These are phyloP conservation scores for Magallana gigas DNA, from an alignment of 1,140 invertebrate species.

Conservation along the genomic window DNA sequence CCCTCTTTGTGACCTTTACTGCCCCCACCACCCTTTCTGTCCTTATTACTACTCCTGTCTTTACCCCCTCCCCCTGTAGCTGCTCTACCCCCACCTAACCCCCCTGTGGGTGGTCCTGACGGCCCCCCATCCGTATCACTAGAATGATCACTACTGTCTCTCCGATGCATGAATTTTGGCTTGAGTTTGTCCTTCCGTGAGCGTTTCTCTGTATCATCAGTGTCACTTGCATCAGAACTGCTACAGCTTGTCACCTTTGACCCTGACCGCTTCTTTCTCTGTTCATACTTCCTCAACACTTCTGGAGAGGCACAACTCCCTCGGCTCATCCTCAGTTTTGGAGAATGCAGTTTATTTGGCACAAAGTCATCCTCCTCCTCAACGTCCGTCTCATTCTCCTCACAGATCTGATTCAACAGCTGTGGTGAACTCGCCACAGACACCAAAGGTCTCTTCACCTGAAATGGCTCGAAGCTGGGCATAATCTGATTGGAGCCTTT, in stretches of 20 bases:
- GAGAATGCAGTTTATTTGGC: slow-evolving; percentile 67
- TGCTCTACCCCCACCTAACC: slow-evolving; percentile 60
- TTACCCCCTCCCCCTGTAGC: slow-evolving; percentile 60
- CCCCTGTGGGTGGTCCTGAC: slow-evolving; percentile 58
- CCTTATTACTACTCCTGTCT: slow-evolving; percentile 51
- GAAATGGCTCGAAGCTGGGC: slow-evolving; percentile 39
- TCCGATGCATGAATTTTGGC: slow-evolving; percentile 76
- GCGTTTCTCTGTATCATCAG: slow-evolving; percentile 91
- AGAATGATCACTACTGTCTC: slow-evolving; percentile 78
- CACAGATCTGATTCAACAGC: slow-evolving; percentile 86
- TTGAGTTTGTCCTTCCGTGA: slow-evolving; percentile 88
- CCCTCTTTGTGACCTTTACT: slow-evolving; percentile 55
- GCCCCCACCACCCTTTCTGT: slow-evolving; percentile 63
- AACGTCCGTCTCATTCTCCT: slow-evolving; percentile 82
- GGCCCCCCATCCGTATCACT: slow-evolving; percentile 77
- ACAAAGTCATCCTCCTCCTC: slow-evolving; percentile 75
- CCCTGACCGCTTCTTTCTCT: slow-evolving; percentile 84
- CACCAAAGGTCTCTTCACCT: slow-evolving; percentile 77
- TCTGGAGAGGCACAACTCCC: slow-evolving; percentile 77
- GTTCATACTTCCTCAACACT: slow-evolving; percentile 82
- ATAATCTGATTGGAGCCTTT: slow-evolving; percentile 53
- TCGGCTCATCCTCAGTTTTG: slow-evolving; percentile 58
- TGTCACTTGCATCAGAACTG: slow-evolving; percentile 92
- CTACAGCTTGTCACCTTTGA: slow-evolving; percentile 91
- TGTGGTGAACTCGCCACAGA: slow-evolving; percentile 83